Evolutionary conservation across 2,113 vertebrate genomes (phyloP), one percentile per base, ranked within the genome.

Genomic region (Anoura caudifer): DNA sequence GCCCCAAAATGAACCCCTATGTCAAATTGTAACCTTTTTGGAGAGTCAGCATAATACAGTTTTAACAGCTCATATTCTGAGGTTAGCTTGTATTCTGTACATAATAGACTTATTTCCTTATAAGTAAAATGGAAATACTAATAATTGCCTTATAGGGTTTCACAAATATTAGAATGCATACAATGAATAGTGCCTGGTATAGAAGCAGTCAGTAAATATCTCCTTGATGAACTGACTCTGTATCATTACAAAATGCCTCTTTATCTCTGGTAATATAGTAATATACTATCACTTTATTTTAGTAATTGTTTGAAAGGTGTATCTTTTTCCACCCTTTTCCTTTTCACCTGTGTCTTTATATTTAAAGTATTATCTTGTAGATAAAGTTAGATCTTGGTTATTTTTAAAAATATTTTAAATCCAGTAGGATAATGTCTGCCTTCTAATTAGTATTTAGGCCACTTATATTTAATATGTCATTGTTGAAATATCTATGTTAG

Each of bases 391-490:
- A 11, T 77, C 50, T 89, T 63, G 43, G 17, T 26, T 77, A 45
- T 26, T 75, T 28, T 75, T 45, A 17, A 2, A 15, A 31, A 8
- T 91, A 36, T 31, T 4, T 22, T 69, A n/a, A 86, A 88, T 76
- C 22, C 10, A 61, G 0, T 59, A 59, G 33, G 33, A 67, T 77
- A 79, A 52, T 95, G n/a, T 96, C 13, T 95, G 41, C 7, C 77
- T 86, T 95, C 87, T 86, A 50, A 47, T 91, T 81, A 63, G 33
- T 87, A 69, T 89, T 92, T 90, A 92, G 84, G 43, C 28, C 45
- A 76, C 19, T 65, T 91, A 77, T 61, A 79, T 96, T 81, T 90
- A 90, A 67, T 92, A 76, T 92, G 2, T 77, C 82, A 45, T 61
- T 87, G 28, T 61, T 90, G 33, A 93, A 94, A 80, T 92, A 87